A percentile compares a stretch with the other conserved stretches of the same genome.
phyloP scores from a whole-genome alignment of 1,140 invertebrate genomes.

The Ceratosolen fusciceps region DNA sequence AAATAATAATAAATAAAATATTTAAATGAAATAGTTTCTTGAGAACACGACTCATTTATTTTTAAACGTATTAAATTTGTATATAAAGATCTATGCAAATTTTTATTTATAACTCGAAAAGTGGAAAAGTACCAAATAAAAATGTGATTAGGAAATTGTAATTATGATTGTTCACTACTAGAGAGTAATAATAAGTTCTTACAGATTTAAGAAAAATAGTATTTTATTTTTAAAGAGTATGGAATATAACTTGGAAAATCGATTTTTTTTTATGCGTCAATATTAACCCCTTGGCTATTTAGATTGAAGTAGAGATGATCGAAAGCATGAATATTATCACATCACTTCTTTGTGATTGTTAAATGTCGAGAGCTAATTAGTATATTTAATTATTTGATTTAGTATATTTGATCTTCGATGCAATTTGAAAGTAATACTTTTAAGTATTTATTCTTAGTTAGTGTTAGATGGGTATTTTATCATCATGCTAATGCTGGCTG shows the following conservation, averaged over 20 bases:
- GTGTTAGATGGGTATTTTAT: no score
- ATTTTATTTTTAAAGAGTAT: constrained; percentile 40
- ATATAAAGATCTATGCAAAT: constrained; percentile 26
- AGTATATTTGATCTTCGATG: not conserved
- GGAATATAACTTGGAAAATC: constrained; percentile 19
- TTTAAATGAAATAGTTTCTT: constrained; percentile 8
- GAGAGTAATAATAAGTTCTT: constrained; percentile 37
- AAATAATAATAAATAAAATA: no score
- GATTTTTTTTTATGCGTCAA: constrained; percentile 28
- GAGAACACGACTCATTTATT: constrained; percentile 33
- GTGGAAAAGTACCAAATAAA: constrained; percentile 29
- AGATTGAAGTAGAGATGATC: not conserved
- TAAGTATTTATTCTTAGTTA: no score
- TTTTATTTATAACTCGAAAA: constrained; percentile 34
- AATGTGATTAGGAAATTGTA: constrained; percentile 42
- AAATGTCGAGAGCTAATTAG: not conserved
- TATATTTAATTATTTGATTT: not conserved
- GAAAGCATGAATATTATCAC: not conserved
- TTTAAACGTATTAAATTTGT: constrained; percentile 27
- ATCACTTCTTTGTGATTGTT: not conserved
- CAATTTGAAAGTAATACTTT: no score
- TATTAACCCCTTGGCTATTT: constrained; percentile 11
- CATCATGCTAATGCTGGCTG: no score
- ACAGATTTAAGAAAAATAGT: constrained; percentile 29
- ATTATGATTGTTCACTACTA: constrained; percentile 38